Percentiles rank a stretch among this genome's conserved stretches.
Evolutionary conservation across 2,797 vertebrate species (phyloP).

Genomic region (Aulostomus chinensis): DNA sequence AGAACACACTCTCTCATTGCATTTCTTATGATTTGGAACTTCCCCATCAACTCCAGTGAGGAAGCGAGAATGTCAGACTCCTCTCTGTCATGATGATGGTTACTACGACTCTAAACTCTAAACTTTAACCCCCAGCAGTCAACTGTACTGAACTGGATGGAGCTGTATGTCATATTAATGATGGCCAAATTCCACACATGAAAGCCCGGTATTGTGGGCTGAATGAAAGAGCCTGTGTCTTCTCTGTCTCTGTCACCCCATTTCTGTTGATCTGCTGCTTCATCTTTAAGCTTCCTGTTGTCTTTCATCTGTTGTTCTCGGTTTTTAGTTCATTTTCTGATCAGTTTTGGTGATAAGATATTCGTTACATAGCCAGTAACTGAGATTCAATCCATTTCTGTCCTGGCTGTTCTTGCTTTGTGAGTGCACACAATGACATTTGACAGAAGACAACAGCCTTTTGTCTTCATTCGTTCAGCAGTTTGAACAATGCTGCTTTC

Average conservation of each 20-base stretch:
- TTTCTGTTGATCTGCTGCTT: slow-evolving; percentile 15
- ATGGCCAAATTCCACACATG: slow-evolving; percentile 76
- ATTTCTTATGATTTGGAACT: slow-evolving; percentile 27
- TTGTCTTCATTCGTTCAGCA: slow-evolving; percentile 29
- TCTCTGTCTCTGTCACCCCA: slow-evolving; percentile 10
- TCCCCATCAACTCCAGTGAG: slow-evolving; percentile 31
- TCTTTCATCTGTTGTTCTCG: too few relatives aligned
- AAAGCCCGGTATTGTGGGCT: slow-evolving; percentile 76
- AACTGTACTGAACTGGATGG: slow-evolving; percentile 47
- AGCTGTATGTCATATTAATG: slow-evolving; percentile 80
- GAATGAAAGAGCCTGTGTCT: slow-evolving; percentile 72
- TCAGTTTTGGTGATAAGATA: slow-evolving; percentile 12
- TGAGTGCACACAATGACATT: slow-evolving; percentile 21
- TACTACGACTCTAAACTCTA: slow-evolving; percentile 42
- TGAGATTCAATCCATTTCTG: slow-evolving; percentile 16
- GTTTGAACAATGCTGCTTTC: slow-evolving; percentile 27
- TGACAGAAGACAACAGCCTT: slow-evolving; percentile 39
- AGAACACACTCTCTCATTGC: slow-evolving; percentile 10
- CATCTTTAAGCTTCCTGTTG: slow-evolving; percentile 20
- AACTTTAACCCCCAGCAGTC: slow-evolving; percentile 64
- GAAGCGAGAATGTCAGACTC: slow-evolving; percentile 51
- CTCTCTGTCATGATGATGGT: slow-evolving; percentile 33
- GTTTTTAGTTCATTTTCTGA: slow-evolving; percentile 14
- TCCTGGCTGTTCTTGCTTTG: slow-evolving; percentile 22
- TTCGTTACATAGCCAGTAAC: slow-evolving; percentile 14